phyloP scores from a whole-genome alignment of 2,888 invertebrate species.

The Drosophila nr. medialis region DNA sequence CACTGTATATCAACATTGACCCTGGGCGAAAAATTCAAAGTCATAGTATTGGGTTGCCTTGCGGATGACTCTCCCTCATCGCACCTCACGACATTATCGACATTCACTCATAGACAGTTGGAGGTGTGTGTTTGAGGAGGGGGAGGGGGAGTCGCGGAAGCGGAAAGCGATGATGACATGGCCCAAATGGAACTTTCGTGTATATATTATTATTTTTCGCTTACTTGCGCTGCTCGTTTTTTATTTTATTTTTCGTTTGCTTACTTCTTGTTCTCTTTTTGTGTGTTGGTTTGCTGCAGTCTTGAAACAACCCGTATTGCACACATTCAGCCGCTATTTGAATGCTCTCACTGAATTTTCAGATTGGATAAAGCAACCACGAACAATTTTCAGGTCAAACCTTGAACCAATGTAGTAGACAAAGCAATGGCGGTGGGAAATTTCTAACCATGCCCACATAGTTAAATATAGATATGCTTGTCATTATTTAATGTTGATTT shows the following conservation, averaged over 20 bases:
- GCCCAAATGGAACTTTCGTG: slow-evolving; percentile 67
- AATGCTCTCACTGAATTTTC: neutral
- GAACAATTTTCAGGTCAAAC: neutral
- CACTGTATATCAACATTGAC: slow-evolving; percentile 10
- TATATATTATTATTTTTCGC: slow-evolving; percentile 63
- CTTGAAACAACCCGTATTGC: slow-evolving; percentile 3
- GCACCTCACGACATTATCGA: neutral
- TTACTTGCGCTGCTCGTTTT: slow-evolving; percentile 34
- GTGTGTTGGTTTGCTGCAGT: slow-evolving; percentile 6
- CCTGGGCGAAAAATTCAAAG: slow-evolving; percentile 15
- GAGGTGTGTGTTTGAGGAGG: neutral
- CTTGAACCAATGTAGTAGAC: neutral
- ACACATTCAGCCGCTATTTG: neutral
- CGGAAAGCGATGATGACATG: slow-evolving; percentile 66
- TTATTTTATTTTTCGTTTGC: slow-evolving; percentile 9
- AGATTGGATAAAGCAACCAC: neutral
- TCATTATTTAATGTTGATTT: neutral
- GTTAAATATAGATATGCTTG: neutral
- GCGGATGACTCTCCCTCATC: neutral
- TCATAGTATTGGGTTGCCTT: slow-evolving; percentile 4
- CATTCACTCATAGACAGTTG: neutral
- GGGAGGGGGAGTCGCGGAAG: slow-evolving; percentile 8
- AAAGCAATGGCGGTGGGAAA: neutral
- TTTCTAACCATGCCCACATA: neutral
- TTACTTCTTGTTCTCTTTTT: neutral